Percentiles rank a stretch among this genome's conserved stretches.
Conservation (phyloP, 2,888 invertebrate genomes). For the Theretra japonica region DNA sequence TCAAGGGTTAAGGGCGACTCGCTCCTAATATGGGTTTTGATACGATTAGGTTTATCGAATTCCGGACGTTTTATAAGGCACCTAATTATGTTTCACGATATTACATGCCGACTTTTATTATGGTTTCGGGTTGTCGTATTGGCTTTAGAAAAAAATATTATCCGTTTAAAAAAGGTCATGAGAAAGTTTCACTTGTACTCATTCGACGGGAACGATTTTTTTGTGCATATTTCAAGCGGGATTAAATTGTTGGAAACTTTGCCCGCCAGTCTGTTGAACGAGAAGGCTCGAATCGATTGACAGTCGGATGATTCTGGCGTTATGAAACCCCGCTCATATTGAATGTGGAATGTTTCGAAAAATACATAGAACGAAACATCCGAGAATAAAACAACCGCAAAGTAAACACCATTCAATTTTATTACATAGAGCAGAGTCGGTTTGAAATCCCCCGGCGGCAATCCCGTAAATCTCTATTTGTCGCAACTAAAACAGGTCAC, state of each 20-base stretch:
- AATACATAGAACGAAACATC: conserved; percentile 46
- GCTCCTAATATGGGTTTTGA: conserved; percentile 50
- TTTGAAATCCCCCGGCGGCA: conserved; percentile 72
- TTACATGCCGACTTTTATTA: conserved; percentile 35
- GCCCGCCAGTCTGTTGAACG: conserved; percentile 63
- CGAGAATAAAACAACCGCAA: conserved; percentile 65
- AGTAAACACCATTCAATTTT: conserved; percentile 79
- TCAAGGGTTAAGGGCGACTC: conserved; percentile 59
- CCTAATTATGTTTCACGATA: conserved; percentile 40
- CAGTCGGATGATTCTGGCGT: conserved; percentile 55
- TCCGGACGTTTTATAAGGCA: conserved; percentile 45
- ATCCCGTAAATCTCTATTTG: conserved; percentile 84
- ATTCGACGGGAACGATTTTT: conserved; percentile 53
- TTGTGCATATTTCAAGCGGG: conserved; percentile 69
- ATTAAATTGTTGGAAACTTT: conserved; percentile 76
- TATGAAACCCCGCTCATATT: conserved; percentile 55
- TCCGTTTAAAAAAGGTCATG: conserved; percentile 45
- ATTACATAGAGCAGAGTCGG: conserved; percentile 70
- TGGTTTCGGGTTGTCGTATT: conserved; percentile 37
- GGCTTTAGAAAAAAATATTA: conserved; percentile 41
- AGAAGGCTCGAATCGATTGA: conserved; percentile 63
- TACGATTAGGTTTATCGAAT: conserved; percentile 61
- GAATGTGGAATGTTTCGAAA: conserved; percentile 46
- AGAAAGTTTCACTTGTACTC: conserved; percentile 48
- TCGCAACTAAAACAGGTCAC: conserved; percentile 84